Evolutionary conservation across 2,888 invertebrate species (phyloP).

Genomic region (Nomada goodeniana): DNA sequence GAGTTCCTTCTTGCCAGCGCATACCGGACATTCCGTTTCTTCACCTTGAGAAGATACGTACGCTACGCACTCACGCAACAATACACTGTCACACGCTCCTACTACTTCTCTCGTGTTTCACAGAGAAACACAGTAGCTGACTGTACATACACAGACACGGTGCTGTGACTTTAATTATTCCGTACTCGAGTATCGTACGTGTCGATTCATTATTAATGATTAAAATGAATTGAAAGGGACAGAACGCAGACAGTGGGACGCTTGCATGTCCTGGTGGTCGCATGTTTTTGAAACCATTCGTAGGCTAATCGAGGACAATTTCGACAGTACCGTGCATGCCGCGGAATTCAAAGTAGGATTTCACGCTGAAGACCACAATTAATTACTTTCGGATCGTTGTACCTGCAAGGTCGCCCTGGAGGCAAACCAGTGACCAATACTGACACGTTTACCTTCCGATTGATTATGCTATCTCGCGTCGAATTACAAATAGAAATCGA

Average conservation of each 20-base stretch:
- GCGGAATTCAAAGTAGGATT: constrained; percentile 37
- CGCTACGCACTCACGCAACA: constrained; percentile 63
- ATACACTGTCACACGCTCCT: constrained; percentile 41
- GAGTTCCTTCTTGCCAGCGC: constrained; percentile 65
- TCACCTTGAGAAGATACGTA: constrained; percentile 74
- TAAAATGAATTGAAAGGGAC: neutral
- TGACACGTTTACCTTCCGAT: constrained; percentile 51
- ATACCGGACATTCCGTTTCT: constrained; percentile 78
- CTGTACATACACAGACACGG: neutral
- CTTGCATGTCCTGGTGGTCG: neutral
- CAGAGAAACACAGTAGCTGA: neutral
- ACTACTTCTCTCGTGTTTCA: constrained; percentile 25
- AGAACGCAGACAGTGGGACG: neutral
- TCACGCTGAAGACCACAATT: constrained; percentile 37
- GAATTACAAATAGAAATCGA: constrained; percentile 25
- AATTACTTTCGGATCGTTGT: constrained; percentile 58
- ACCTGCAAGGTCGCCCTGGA: constrained; percentile 56
- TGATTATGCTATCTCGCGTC: constrained; percentile 20
- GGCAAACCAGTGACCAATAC: constrained; percentile 43
- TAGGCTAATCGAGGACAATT: constrained; percentile 39
- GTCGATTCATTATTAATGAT: neutral
- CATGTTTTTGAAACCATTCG: constrained; percentile 22
- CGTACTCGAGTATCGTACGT: neutral
- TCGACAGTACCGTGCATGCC: neutral
- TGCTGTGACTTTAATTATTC: neutral